phyloP scores from a whole-genome alignment of 2,113 vertebrate species.

The Micromys minutus region DNA sequence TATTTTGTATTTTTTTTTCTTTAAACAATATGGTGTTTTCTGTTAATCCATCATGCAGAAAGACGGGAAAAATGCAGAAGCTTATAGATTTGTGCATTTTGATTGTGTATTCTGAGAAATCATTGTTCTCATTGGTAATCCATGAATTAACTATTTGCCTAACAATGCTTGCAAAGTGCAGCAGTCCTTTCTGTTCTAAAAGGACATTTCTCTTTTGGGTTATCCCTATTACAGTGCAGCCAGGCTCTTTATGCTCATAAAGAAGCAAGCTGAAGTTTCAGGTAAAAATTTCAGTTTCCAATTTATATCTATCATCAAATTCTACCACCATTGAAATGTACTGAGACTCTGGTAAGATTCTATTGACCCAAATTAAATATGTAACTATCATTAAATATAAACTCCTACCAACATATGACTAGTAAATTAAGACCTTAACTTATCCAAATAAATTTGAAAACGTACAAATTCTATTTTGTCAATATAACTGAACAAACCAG shows the following conservation, averaged over 20 bases:
- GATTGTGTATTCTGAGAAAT: not conserved
- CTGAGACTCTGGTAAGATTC: not conserved
- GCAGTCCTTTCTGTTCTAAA: not conserved
- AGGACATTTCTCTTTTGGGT: not conserved
- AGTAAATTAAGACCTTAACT: not conserved
- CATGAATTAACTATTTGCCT: not conserved
- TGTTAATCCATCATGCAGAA: not conserved
- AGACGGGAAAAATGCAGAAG: not conserved
- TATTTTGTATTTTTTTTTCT: not conserved
- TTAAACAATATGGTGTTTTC: not conserved
- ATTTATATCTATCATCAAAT: slow-evolving; percentile 2
- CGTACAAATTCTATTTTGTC: not conserved
- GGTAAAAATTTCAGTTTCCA: not conserved
- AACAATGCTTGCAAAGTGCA: not conserved
- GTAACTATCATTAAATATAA: not conserved
- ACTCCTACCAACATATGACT: not conserved
- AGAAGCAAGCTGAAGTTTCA: not conserved
- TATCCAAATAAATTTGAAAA: not conserved
- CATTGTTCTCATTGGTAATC: rapidly evolving
- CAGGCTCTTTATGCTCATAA: not conserved
- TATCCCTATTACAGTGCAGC: not conserved
- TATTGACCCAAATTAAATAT: not conserved
- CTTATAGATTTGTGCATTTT: not conserved
- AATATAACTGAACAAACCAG: not conserved
- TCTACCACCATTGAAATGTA: not conserved